Base-by-base conservation (phyloP, 1,140 invertebrate species). In the Ephestia elutella region DNA sequence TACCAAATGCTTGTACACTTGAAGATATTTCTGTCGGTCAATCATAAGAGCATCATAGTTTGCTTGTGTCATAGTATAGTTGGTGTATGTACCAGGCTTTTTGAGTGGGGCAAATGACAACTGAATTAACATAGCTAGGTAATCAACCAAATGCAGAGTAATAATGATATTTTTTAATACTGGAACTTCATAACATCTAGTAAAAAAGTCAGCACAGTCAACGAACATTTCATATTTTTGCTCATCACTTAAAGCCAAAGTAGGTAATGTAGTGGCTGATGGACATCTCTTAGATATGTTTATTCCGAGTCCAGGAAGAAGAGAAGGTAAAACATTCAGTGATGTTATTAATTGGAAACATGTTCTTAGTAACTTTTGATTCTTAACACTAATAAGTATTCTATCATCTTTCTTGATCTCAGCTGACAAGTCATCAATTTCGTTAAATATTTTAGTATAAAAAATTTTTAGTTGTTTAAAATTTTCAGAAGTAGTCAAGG, bases 101-200 rank as follows among this genome's bases (percentile, higher is more conserved):
- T 87, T 91, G 20, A 94, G 70, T 57, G 92, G 92, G 19, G 91
- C 92, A 89, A 92, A 91, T 21, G 91, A 89, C 56, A 95, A 81
- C 82, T 95, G 94, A 66, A 94, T 90, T n/a, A 95, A 76, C 8
- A 91, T 90, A 64, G 91, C 91, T 49, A 96, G 78, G 61, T 95
- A 89, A 57, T 85, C 85, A 64, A 82, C 83, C 13, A 91, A 73
- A 73, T 83, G 86, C 51, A 89, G 76, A 18, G 87, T 82, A 49
- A 90, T 64, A 8, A 91, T 83, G 15, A 90, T 83, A 60, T 73
- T 83, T 67, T 87, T 90, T 7, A 89, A 63, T 20, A 87, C 73
- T 25, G 78, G 75, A n/a, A 81, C 61, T 11, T 66, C 50, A 59
- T 80, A 89, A 54, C 76, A 74, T 68, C 76, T 78, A 8, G 68